Base-by-base conservation (phyloP, 2,113 vertebrate species). In the Pristiophorus japonicus region DNA sequence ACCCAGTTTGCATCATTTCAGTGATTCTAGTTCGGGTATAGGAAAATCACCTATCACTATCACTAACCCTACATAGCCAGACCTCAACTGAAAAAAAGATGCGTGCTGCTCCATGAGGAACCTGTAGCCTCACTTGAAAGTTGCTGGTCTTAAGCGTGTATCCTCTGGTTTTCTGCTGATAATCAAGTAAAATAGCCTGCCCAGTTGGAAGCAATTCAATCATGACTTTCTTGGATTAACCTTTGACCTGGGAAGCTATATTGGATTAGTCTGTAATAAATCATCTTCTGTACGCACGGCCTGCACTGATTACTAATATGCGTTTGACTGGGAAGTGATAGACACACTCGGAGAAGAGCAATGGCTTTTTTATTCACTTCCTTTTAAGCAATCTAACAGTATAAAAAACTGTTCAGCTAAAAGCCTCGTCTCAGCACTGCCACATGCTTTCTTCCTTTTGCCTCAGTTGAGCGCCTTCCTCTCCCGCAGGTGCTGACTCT, bases 201-300 rank as follows among this genome's bases (percentile, higher is more conserved):
- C 59, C 14, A 62, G 14, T 63, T 92, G 34, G 88, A n/a, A 22
- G 59, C 88, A 92, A 63, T 92, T 92, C 88, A 65, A 92, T 92
- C 59, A 38, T 65, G 88, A 65, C n/a, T 92, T 92, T 63, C 59
- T 92, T 92, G 55, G 55, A 92, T 92, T 92, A 92, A 92, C 14
- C 59, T 92, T 63, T 38, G 59, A 92, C 59, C 88, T 92, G 59
- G 63, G 34, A 92, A n/a, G 88, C 55, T 63, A n/a, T 38, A 42
- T 92, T 92, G 88, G 59, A 92, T 92, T 65, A 63, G 88, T 20
- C n/a, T 1, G 34, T 42, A n/a, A 92, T 92, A 63, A 92, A 92
- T 92, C 88, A 63, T 92, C 55, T 92, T 84, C 38, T 88, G 27
- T 14, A 59, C 1, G 87, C 84, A n/a, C 30, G 24, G 87, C 51